Conservation (phyloP, 2,113 vertebrate genomes). For the Pterocles gutturalis region DNA sequence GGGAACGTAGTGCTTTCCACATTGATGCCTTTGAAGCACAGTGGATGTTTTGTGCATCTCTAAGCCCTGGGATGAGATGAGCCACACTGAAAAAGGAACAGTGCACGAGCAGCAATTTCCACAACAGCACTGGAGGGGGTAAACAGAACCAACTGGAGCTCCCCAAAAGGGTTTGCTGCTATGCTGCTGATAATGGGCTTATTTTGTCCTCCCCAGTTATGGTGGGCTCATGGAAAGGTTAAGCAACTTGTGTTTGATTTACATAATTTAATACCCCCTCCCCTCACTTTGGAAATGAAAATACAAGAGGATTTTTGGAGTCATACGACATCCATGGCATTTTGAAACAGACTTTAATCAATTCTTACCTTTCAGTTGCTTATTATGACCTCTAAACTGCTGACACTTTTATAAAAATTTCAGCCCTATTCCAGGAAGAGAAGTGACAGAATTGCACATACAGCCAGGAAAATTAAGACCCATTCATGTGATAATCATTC, state of each 20-base stretch:
- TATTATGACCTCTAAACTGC: constrained; percentile 48
- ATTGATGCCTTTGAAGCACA: background rate
- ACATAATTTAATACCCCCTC: constrained; percentile 61
- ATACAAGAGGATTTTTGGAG: constrained; percentile 8
- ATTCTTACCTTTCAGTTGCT: constrained; percentile 1
- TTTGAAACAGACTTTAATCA: constrained; percentile 37
- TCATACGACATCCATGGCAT: background rate
- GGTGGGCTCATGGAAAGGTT: constrained; percentile 40
- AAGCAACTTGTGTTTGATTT: constrained; percentile 63
- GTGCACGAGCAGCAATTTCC: constrained; percentile 22
- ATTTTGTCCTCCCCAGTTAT: constrained; percentile 1
- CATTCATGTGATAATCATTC: constrained; percentile 47
- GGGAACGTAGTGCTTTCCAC: background rate
- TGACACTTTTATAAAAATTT: constrained; percentile 22
- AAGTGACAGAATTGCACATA: background rate
- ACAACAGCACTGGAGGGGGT: background rate
- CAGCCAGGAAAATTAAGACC: constrained; percentile 26
- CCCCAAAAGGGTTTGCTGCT: constrained; percentile 46
- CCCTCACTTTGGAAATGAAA: constrained; percentile 30
- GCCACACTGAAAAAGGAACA: background rate
- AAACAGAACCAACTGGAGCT: constrained; percentile 29
- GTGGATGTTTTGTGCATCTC: background rate
- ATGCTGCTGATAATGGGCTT: constrained; percentile 64
- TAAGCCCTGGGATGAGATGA: background rate
- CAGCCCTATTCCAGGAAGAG: background rate